Evolutionary conservation across 2,113 vertebrate genomes (phyloP).

Genomic region (Chitala chitala): DNA sequence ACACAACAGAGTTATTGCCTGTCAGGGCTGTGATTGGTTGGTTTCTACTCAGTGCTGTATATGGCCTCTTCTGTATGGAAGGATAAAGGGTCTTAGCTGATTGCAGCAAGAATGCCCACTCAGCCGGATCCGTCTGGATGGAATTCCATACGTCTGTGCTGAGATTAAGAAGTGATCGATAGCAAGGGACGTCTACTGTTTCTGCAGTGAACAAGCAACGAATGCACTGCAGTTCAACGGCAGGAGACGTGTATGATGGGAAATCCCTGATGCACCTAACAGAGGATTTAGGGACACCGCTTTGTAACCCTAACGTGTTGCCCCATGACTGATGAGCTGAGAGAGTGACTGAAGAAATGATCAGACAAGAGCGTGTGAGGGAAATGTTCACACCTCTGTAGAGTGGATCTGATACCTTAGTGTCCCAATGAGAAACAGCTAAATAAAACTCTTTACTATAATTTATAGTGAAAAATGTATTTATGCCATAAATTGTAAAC

Average conservation of each 20-base stretch:
- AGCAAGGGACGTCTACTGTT: neutral
- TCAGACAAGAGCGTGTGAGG: neutral
- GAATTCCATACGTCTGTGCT: no score
- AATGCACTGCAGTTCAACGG: neutral
- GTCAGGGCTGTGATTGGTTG: neutral
- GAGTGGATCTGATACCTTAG: no score
- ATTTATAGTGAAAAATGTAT: no score
- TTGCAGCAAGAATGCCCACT: neutral
- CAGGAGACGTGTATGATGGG: neutral
- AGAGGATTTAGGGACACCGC: no score
- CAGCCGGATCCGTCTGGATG: neutral
- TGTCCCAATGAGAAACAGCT: no score
- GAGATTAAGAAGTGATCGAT: neutral
- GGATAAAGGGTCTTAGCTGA: neutral
- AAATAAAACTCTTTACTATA: no score
- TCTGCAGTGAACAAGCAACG: neutral
- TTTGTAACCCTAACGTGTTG: neutral
- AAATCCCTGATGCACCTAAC: no score
- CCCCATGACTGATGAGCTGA: neutral
- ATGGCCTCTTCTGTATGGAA: neutral
- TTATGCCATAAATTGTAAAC: no score
- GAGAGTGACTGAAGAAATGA: neutral
- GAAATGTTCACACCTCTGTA: neutral
- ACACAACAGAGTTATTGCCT: neutral
- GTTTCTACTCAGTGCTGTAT: neutral